Evolutionary conservation across 2,888 invertebrate species (phyloP).

Genomic region (Noctua janthe): DNA sequence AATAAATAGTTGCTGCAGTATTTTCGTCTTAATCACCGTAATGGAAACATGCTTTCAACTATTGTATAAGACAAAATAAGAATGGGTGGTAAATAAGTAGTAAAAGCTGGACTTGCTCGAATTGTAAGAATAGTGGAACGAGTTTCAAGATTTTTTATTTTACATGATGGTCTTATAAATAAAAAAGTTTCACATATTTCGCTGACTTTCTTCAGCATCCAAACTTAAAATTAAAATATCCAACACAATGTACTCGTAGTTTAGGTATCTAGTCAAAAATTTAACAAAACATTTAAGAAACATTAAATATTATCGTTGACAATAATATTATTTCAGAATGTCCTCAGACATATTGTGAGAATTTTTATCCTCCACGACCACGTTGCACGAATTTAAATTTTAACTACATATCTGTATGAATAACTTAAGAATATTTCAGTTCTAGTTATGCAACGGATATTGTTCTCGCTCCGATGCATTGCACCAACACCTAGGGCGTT

Average conservation of each 20-base stretch:
- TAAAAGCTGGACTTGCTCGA: not conserved
- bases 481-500: constrained; percentile 64
- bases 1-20: not conserved
- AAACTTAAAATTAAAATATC: no score
- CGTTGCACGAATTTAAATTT: constrained; percentile 24
- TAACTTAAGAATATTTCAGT: constrained; percentile 40
- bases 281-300: no score
- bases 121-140: not conserved
- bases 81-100: not conserved
- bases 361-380: not conserved
- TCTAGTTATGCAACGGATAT: constrained; percentile 48
- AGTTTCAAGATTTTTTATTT: not conserved
- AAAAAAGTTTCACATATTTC: no score
- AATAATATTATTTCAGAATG: no score
- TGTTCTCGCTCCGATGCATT: constrained; percentile 58
- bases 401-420: constrained; percentile 30
- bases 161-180: no score
- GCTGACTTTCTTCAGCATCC: no score
- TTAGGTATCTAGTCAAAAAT: no score
- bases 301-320: no score
- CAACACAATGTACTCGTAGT: no score
- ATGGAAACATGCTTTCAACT: not conserved
- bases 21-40: not conserved
- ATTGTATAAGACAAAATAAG: not conserved
- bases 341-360: not conserved